Evolutionary conservation across 1,140 invertebrate genomes (phyloP), one percentile per base, ranked within the genome.

Genomic region (Copidosoma floridanum): DNA sequence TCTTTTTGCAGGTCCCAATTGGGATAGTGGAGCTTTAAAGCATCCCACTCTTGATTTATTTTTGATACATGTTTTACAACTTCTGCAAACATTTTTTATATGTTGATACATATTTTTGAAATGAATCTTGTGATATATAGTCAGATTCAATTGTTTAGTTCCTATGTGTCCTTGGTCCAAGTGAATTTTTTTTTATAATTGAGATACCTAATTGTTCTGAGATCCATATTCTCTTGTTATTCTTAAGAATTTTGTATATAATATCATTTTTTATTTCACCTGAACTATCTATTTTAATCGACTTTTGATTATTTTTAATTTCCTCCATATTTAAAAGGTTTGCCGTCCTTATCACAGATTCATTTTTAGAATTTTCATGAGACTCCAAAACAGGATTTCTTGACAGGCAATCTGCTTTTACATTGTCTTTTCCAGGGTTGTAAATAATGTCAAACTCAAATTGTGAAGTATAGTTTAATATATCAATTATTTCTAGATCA

Each of bases 321-420:
- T 44, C 41, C 23, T 44, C 41, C 8, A 44, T 44, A 44, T 23
- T 44, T 20, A 21, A 3, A 44, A 21, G 23, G 20, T 44, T 44
- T 44, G 41, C 41, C 23, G 14, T 44, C 21, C 14, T 44, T 44
- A 44, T 44, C 41, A 44, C 41, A 20, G 41, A 44, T 44, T 44
- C 21, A 44, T 21, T 44, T 23, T 14, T 20, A n/a, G n/a, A n/a
- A 35, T 57, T 46, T 24, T 40, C 44, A 27, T 43, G 10, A n/a
- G 23, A 16, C 16, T 59, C 56, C 32, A 58, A 32, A 41, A 69
- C 63, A 6, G 68, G 65, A 41, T 70, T 70, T 54, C 68, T 56
- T 20, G 41, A 52, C 26, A 70, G 38, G 24, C 38, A 41, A 63
- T 63, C 61, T 20, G 56, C 61, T 21, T 63, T 56, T 53, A 26